Conservation (phyloP, 2,113 vertebrate species). For the Pelodiscus sinensis region DNA sequence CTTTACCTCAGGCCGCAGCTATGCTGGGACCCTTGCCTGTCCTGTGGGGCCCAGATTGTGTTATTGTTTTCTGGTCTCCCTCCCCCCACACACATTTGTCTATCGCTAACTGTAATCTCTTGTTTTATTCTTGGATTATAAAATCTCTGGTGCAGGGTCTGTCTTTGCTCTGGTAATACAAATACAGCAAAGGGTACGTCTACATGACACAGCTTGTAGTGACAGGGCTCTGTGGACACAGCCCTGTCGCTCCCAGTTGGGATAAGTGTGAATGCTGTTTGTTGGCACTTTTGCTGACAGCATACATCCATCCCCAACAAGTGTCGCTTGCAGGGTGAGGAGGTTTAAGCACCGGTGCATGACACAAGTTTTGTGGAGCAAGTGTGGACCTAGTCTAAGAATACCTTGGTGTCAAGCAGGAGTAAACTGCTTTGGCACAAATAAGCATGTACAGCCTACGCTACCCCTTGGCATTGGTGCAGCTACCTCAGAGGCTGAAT, state of each 20-base stretch:
- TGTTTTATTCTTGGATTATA: not conserved
- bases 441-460: fast-evolving
- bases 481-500: not conserved
- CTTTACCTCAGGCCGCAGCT: not conserved
- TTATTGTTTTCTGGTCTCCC: not conserved
- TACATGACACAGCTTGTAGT: no score
- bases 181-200: not conserved
- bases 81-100: no score
- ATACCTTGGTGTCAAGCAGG: not conserved
- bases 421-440: not conserved
- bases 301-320: no score
- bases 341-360: no score
- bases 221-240: no score
- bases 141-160: not conserved
- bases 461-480: not conserved
- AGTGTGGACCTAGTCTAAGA: not conserved
- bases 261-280: no score
- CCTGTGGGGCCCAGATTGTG: not conserved
- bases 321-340: no score
- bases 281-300: no score
- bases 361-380: no score
- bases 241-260: no score
- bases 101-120: not conserved
- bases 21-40: not conserved
- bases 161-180: not conserved